Evolutionary conservation across 2,888 invertebrate species (phyloP).

Genomic region (Eurytoma adleriae): DNA sequence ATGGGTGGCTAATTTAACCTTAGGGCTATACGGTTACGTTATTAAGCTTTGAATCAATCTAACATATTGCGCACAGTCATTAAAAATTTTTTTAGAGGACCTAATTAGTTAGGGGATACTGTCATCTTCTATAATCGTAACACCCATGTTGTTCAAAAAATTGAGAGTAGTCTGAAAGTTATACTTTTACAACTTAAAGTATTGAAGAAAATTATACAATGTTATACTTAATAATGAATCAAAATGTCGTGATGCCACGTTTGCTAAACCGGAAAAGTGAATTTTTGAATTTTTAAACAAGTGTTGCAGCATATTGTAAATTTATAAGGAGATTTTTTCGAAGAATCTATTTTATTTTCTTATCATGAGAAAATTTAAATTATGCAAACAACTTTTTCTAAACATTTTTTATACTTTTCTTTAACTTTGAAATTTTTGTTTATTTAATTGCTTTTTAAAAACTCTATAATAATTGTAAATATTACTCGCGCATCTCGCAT

Average conservation of each 20-base stretch:
- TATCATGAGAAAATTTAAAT: slow-evolving; percentile 2
- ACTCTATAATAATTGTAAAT: slow-evolving; percentile 47
- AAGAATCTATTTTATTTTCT: slow-evolving; percentile 25
- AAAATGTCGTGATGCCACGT: slow-evolving; percentile 44
- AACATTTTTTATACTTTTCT: slow-evolving; percentile 37
- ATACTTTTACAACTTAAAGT: slow-evolving; percentile 52
- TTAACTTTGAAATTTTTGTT: slow-evolving; percentile 17
- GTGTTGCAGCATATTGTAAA: slow-evolving; percentile 22
- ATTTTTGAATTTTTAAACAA: slow-evolving; percentile 44
- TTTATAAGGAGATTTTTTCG: slow-evolving; percentile 43
- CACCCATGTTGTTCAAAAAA: slow-evolving; percentile 52
- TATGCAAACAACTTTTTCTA: slow-evolving; percentile 17
- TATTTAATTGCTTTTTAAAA: slow-evolving; percentile 32
- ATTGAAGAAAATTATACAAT: slow-evolving; percentile 49
- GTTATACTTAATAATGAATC: slow-evolving; percentile 43
- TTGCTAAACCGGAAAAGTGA: slow-evolving; percentile 39
- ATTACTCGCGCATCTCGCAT: slow-evolving; percentile 56
- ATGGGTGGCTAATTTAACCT: slow-evolving; percentile 33
- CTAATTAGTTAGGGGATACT: slow-evolving; percentile 39
- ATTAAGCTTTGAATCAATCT: slow-evolving; percentile 37
- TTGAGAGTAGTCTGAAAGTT: slow-evolving; percentile 48
- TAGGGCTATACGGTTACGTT: slow-evolving; percentile 29
- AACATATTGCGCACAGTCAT: slow-evolving; percentile 47
- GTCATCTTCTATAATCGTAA: slow-evolving; percentile 38
- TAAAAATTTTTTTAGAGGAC: slow-evolving; percentile 33